Evolutionary conservation across 2,113 vertebrate genomes (phyloP), one percentile per base, ranked within the genome.

Genomic region (Hyperopisus bebe): DNA sequence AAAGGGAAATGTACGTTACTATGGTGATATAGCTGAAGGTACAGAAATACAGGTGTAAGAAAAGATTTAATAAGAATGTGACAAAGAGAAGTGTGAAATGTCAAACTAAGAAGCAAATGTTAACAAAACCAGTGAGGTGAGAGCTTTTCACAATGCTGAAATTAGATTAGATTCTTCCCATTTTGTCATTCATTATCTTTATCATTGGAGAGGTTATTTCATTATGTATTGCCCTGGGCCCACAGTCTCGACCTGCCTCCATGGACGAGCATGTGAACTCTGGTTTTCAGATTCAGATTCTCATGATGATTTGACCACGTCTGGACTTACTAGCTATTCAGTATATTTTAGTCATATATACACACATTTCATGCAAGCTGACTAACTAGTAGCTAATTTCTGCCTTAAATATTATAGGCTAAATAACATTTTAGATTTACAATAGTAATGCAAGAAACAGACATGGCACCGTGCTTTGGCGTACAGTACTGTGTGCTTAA

Each of bases 41-140:
- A 19, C 74, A 80, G 74, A 80, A 80, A 80, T 80, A 80, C 74
- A 80, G 74, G 74, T 80, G 74, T 80, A 35, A 80, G 74, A 80
- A 39, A 42, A 80, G 74, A 80, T 80, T 80, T 39, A 80, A 80
- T 80, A 80, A 39, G 15, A 42, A 80, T 17, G 39, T 80, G 74
- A 70, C n/a, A 70, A 70, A 70, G 55, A 62, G 21, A 62, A 62
- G 62, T 10, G 62, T 70, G n/a, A 70, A 80, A 80, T 80, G 35
- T 80, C 35, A 42, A 80, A 80, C 13, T 77, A 39, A 77, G 70
- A 77, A 77, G 62, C 70, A 35, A 7, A 77, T 77, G 31, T 31
- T 77, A 39, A 39, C 35, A 80, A 80, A 80, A 35, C 74, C 31
- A 80, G 35, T 7, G 74, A 42, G 74, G 74, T 19, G 62, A 70